These are phyloP conservation scores for Gobius niger DNA, from an alignment of 2,113 vertebrate genomes.

Conservation along the genomic window DNA sequence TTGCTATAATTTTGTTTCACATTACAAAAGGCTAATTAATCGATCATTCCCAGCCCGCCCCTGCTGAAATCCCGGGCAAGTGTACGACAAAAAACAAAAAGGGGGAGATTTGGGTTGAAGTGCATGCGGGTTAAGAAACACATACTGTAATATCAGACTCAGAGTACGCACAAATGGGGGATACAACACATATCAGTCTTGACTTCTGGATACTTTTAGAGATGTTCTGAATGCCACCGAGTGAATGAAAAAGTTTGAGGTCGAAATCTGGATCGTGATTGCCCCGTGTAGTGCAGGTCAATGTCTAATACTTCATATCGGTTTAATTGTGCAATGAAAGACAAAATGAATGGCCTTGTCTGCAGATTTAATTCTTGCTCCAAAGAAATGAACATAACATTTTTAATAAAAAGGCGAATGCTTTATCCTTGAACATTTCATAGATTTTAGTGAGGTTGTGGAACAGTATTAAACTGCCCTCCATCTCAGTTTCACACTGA, in stretches of 20 bases:
- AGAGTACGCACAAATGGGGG: too few species aligned
- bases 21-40: slow-evolving; percentile 71
- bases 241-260: not conserved
- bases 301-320: not conserved
- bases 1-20: slow-evolving; percentile 69
- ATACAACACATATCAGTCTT: too few species aligned
- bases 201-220: too few species aligned
- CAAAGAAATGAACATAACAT: not conserved
- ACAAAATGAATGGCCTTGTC: not conserved
- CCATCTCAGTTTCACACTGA: too few species aligned
- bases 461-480: too few species aligned
- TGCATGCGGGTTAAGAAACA: not conserved
- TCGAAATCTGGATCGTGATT: not conserved
- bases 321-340: not conserved
- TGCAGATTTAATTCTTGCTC: not conserved
- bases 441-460: too few species aligned
- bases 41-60: slow-evolving; percentile 47
- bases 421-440: too few species aligned
- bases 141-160: too few species aligned
- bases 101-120: not conserved
- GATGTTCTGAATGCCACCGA: too few species aligned
- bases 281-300: not conserved
- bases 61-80: slow-evolving; percentile 32
- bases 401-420: not conserved
- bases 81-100: slow-evolving; percentile 29